These are phyloP conservation scores for Caenorhabditis brenneri DNA, from an alignment of 1,140 invertebrate species.

Conservation along the genomic window DNA sequence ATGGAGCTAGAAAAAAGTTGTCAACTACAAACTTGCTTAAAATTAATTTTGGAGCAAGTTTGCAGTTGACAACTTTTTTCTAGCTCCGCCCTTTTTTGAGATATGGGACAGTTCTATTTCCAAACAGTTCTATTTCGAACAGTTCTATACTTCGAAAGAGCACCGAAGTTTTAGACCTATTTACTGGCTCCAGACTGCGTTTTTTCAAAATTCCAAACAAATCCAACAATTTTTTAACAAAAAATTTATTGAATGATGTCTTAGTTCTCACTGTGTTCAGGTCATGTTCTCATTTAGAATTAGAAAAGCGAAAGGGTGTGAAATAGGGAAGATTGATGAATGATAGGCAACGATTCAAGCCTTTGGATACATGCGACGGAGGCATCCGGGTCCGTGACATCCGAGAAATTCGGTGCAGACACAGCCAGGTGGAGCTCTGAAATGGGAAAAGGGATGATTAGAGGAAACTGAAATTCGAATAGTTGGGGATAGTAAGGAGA, in stretches of 20 bases:
- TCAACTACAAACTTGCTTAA: too few species aligned
- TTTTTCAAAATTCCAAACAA: too few species aligned
- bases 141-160: too few species aligned
- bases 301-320: neutral
- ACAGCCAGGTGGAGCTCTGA: conserved; percentile 29
- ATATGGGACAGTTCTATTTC: too few species aligned
- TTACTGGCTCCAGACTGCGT: too few species aligned
- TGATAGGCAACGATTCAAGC: neutral
- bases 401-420: conserved; percentile 13
- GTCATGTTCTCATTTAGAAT: neutral
- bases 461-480: neutral
- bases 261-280: neutral
- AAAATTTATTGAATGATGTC: neutral
- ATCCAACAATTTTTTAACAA: neutral
- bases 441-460: neutral
- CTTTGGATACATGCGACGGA: conserved; percentile 5
- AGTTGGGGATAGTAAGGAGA: neutral
- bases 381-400: conserved; percentile 9
- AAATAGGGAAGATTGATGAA: neutral
- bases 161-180: too few species aligned
- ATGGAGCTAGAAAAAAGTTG: too few species aligned
- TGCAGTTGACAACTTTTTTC: too few species aligned
- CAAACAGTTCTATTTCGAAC: too few species aligned
- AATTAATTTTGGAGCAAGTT: too few species aligned
- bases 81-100: too few species aligned